Evolutionary conservation across 2,113 vertebrate species (phyloP).

Genomic region (Neoarius graeffei): DNA sequence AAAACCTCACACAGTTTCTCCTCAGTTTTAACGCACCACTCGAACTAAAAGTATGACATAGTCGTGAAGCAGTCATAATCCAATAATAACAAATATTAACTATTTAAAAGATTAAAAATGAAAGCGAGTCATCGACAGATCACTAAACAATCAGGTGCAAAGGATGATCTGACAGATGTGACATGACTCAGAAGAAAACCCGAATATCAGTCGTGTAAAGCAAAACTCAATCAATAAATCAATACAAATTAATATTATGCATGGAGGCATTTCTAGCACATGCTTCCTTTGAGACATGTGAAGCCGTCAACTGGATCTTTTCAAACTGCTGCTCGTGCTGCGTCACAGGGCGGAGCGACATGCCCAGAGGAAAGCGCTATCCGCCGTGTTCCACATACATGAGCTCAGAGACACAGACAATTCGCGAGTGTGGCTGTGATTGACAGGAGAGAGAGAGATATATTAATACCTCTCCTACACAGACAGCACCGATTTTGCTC

Average conservation of each 20-base stretch:
- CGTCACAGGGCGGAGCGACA: neutral
- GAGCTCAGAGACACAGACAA: neutral
- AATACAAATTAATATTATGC: neutral
- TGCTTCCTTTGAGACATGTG: neutral
- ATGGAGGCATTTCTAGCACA: neutral
- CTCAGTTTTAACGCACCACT: neutral
- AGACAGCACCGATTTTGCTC: neutral
- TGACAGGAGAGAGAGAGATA: neutral
- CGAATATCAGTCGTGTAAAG: neutral
- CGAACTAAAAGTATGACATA: neutral
- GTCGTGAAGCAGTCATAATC: neutral
- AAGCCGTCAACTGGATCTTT: neutral
- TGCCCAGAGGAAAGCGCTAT: neutral
- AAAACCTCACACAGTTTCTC: neutral
- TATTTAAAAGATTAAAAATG: neutral
- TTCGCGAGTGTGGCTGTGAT: neutral
- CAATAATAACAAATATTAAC: neutral
- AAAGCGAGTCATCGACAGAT: neutral
- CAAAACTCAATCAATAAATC: neutral
- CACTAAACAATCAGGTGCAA: neutral
- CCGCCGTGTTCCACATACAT: neutral
- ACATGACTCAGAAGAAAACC: neutral
- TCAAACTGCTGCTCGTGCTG: neutral
- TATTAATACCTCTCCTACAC: neutral
- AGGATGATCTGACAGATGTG: neutral